Conservation (phyloP, 1,140 invertebrate species). For the Thrips palmi region DNA sequence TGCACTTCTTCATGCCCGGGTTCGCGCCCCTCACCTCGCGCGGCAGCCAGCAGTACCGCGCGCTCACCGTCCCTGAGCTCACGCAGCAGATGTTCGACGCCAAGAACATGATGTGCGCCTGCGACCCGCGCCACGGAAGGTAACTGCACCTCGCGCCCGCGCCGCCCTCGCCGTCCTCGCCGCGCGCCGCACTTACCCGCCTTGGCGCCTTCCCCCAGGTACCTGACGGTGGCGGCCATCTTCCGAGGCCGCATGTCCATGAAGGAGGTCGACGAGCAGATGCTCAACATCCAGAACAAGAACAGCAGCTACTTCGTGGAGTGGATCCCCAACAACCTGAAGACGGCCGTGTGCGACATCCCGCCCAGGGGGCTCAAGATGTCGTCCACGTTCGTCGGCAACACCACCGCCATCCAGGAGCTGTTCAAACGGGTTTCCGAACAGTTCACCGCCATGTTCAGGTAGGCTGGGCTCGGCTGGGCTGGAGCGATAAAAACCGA, state of each 20-base stretch:
- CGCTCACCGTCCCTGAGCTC: slow-evolving; percentile 45
- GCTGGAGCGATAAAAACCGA: not conserved
- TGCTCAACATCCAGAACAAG: slow-evolving; percentile 51
- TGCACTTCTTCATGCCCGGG: slow-evolving; percentile 70
- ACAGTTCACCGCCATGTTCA: slow-evolving; percentile 37
- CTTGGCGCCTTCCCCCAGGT: slow-evolving; percentile 34
- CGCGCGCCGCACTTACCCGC: slow-evolving; percentile 3
- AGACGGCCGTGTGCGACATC: slow-evolving; percentile 39
- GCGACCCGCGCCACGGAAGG: slow-evolving; percentile 49
- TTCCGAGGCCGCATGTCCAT: slow-evolving; percentile 45
- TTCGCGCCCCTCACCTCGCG: slow-evolving; percentile 47
- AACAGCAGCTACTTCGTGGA: slow-evolving; percentile 39
- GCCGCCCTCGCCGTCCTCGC: slow-evolving; percentile 25
- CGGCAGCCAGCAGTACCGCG: slow-evolving; percentile 34
- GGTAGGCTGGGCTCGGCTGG: slow-evolving; percentile 16
- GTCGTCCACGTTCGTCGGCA: slow-evolving; percentile 23
- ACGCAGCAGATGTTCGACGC: slow-evolving; percentile 50
- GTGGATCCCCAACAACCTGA: slow-evolving; percentile 39
- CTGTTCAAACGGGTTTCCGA: slow-evolving; percentile 24
- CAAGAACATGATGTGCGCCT: slow-evolving; percentile 59
- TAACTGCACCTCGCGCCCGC: slow-evolving; percentile 31
- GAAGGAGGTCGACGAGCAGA: slow-evolving; percentile 38
- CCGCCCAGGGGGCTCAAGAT: slow-evolving; percentile 30
- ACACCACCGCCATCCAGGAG: slow-evolving; percentile 21
- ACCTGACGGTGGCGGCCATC: slow-evolving; percentile 41